Conservation (phyloP, 2,888 invertebrate genomes). For the Villa cingulata region DNA sequence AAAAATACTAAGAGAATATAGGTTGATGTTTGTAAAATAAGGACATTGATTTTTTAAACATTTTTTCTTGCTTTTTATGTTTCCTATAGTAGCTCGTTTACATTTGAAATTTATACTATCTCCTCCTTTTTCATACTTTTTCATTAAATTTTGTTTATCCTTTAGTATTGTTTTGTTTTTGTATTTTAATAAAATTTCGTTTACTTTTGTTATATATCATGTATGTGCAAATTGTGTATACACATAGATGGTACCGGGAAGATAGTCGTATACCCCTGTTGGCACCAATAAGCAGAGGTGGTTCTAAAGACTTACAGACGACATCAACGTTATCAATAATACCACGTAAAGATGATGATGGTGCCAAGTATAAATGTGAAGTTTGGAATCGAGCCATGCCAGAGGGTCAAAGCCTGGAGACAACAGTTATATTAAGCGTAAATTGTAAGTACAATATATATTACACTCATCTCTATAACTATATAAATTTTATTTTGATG, state of each 20-base stretch:
- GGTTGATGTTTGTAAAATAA: too few relatives aligned
- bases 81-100: neutral
- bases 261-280: constrained; percentile 60
- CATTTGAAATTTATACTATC: too few relatives aligned
- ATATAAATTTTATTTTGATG: neutral
- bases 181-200: neutral
- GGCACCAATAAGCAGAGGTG: constrained; percentile 53
- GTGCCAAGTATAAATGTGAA: constrained; percentile 68
- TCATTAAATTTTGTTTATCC: constrained; percentile 4
- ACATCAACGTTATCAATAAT: constrained; percentile 59
- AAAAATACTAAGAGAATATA: too few relatives aligned
- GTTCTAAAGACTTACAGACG: constrained; percentile 59
- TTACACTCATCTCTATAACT: too few relatives aligned
- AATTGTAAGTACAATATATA: constrained; percentile 58
- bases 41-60: neutral
- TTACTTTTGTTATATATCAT: neutral
- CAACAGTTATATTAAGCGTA: constrained; percentile 67
- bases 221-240: neutral
- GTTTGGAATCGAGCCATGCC: constrained; percentile 83
- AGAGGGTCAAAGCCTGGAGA: constrained; percentile 63
- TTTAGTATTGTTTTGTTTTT: neutral
- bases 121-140: neutral
- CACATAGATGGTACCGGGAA: constrained; percentile 62
- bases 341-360: constrained; percentile 74
- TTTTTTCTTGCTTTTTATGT: constrained; percentile 7